Base-by-base conservation (phyloP, 1,140 invertebrate species). In the Diprion similis region DNA sequence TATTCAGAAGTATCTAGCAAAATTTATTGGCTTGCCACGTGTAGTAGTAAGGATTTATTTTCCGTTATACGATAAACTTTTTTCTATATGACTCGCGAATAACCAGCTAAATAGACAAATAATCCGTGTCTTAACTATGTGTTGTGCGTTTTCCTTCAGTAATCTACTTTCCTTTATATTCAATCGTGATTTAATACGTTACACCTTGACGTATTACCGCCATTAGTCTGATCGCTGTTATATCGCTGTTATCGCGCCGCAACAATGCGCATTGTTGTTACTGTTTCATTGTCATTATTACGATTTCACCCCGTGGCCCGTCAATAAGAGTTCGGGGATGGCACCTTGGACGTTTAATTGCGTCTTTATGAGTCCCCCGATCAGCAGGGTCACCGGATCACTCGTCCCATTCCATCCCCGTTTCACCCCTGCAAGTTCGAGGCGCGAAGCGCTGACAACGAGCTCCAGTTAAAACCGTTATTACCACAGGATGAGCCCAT, bases 401-500 rank as follows among this genome's bases (percentile, higher is more conserved):
- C 51, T 59, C 51, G 4, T 59, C 24, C 24, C 24, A 37, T 37
- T 9, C 51, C 51, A 59, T 0, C 51, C n/a, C 9, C n/a, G 51
- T 4, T 13, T 59, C n/a, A 9, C 51, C 51, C 51, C 51, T 37
- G 24, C 24, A 59, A 59, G 51, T 15, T 59, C 51, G 51, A 17
- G n/a, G 51, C 51, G 6, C 7, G 51, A 59, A 59, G 51, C 51
- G 51, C 11, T 59, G 51, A 59, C n/a, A 17, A 59, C 51, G 51
- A 59, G 51, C 51, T 9, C 51, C 51, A 59, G 11, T 59, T 17
- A 9, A 59, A 59, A 59, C 51, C 11, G 51, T 59, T 59, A 59
- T 59, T 59, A 59, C 51, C 51, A 59, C 51, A 59, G 51, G 51
- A 59, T 59, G 51, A 59, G 51, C 51, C 51, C 51, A 9, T 59